Evolutionary conservation across 2,113 vertebrate genomes (phyloP), one percentile per base, ranked within the genome.

Genomic region (Mastomys natalensis): DNA sequence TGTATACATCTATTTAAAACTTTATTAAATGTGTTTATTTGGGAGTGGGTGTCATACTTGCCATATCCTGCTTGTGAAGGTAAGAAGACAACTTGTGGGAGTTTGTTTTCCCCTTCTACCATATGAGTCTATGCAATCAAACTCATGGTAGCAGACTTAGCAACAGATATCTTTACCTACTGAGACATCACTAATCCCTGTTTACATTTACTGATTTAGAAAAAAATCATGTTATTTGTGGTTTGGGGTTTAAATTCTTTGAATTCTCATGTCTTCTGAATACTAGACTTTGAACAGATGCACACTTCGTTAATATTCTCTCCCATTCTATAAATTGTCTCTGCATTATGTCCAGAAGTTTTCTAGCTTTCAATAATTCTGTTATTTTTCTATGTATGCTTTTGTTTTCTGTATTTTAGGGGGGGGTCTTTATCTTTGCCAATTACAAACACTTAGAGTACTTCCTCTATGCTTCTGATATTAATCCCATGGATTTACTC

Each of bases 391-490:
- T 70, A 51, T 70, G 31, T 53, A 51, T 51, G 11, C 3, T 51
- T 70, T 70, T 70, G 64, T 70, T 70, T n/a, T 16, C n/a, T 53
- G 11, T n/a, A 12, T 13, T n/a, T n/a, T 22, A 3, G 37, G 9
- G 17, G 6, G 7, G 1, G 0, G 1, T 8, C 68, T 87, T 11
- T 5, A 10, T 53, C 1, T 19, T 51, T 87, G 45, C 4, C 19
- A 11, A 51, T 22, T 24, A 34, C 45, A 37, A 87, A 45, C 2
- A 31, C 3, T 34, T 21, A 24, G 4, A 37, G 10, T 5, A 53
- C 51, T 68, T 68, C 8, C 4, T 19, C 43, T 4, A 37, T 66
- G 7, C 13, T 70, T n/a, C 34, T 51, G 37, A 22, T 24, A 73
- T 10, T 8, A 29, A 37, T 51, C 70, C 37, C 19, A 58, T 17